Base-by-base conservation (phyloP, 1,140 invertebrate species). In the Eriosoma lanigerum region DNA sequence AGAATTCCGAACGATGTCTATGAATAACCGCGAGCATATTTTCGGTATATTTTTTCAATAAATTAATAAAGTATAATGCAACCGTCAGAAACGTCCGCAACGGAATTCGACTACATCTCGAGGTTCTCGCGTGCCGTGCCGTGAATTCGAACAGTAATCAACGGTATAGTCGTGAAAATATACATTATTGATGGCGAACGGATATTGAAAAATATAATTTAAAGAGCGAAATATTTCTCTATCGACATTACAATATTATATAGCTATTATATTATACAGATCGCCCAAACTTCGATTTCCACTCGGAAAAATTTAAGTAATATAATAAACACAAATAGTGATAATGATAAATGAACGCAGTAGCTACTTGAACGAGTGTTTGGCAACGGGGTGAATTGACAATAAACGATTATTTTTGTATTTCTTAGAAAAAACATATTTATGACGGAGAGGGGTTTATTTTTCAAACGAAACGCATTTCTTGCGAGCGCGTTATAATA, bases 301-400 rank as follows among this genome's bases (percentile, higher is more conserved):
- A 62, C 26, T 62, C 60, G 60, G 32, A 13, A 62, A 19, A 32
- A 62, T 29, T 10, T 32, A 32, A 62, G 26, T 26, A 62, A 62
- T 32, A 62, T 38, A 38, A 38, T 38, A 38, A 38, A 38, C 32
- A 4, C 32, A 38, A 62, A 62, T n/a, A n/a, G n/a, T n/a, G n/a
- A n/a, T 62, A 62, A 62, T 62, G 60, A 62, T 62, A 62, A 62
- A 62, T 62, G 26, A 62, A 62, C 17, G n/a, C 13, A 26, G 56
- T 21, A 15, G 1, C n/a, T n/a, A n/a, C n/a, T n/a, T n/a, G n/a
- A n/a, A n/a, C n/a, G 26, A 38, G 46, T 48, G 46, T 8, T 10
- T 48, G 26, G 32, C 17, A 2, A 62, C 15, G 58, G 3, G 4
- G 24, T 26, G 15, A 60, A 38, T 4, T n/a, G n/a, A n/a, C n/a